Base-by-base conservation (phyloP, 2,113 vertebrate species). In the Paramisgurnus dabryanus region DNA sequence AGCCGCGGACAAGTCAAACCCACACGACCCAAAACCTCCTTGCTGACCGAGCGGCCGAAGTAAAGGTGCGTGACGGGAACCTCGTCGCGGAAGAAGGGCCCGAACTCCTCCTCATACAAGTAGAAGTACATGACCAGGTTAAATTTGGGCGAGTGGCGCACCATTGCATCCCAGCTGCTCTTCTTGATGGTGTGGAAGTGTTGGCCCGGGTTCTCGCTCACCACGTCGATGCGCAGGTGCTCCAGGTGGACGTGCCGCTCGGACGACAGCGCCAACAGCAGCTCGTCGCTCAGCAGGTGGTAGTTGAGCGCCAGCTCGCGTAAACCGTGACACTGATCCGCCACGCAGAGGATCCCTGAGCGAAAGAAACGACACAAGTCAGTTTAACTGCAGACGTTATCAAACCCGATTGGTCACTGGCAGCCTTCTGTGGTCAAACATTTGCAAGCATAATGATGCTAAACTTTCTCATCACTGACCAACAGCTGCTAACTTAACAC, bases 81-180 rank as follows among this genome's bases (percentile, higher is more conserved):
- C 69, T 85, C 84, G 8, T 85, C 75, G 12, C 70, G 53, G 81
- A 85, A 85, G 66, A 85, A 99, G 0, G 95, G 96, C 84, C 95
- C 95, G 15, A 99, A 99, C 90, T 99, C 96, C 12, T 99, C 94
- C 87, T 99, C 97, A 0, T 98, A 98, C 81, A 99, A 91, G 88
- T 96, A 99, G 86, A 98, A 99, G 93, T 99, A 99, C 97, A 99
- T 99, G 18, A 99, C 97, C 89, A 99, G 90, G 86, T 96, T 99
- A 65, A 99, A 85, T 50, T 83, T 83, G 64, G 84, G 84, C 22
- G 84, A 85, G 82, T 85, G 84, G 43, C 81, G 84, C 66, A 83
- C 60, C 84, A 85, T 83, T 60, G 84, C 84, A 41, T 85, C 84
- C 84, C 84, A 85, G 79, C 84, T 99, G 94, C 95, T 98, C 91